phyloP scores from a whole-genome alignment of 2,888 invertebrate species.

The Smittia sp. region DNA sequence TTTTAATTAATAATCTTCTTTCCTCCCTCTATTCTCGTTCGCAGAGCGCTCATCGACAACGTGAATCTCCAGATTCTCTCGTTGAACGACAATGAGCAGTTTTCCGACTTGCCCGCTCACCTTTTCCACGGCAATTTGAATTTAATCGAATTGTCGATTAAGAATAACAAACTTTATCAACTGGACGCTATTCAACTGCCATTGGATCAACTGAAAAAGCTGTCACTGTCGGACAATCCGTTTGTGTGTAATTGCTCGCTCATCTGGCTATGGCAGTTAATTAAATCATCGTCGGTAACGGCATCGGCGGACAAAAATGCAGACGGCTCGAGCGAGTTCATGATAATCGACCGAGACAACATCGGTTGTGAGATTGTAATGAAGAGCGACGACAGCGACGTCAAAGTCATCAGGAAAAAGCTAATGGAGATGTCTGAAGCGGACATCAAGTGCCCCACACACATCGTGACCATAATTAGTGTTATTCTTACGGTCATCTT shows the following conservation, averaged over 20 bases:
- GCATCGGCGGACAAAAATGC: not conserved
- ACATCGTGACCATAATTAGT: slow-evolving; percentile 54
- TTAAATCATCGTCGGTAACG: slow-evolving; percentile 35
- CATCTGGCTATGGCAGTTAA: slow-evolving; percentile 72
- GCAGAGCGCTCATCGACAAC: slow-evolving; percentile 78
- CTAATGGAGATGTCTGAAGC: slow-evolving; percentile 51
- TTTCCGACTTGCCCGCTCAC: slow-evolving; percentile 72
- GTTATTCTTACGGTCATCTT: slow-evolving; percentile 52
- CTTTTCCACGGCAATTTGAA: slow-evolving; percentile 81
- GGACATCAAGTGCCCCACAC: slow-evolving; percentile 53
- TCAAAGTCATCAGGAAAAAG: slow-evolving; percentile 47
- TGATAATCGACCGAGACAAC: slow-evolving; percentile 50
- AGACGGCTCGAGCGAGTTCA: slow-evolving; percentile 46
- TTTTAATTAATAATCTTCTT: slow-evolving; percentile 24
- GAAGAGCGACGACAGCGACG: slow-evolving; percentile 48
- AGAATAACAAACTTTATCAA: slow-evolving; percentile 70
- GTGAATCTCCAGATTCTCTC: slow-evolving; percentile 75
- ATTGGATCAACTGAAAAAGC: slow-evolving; percentile 70
- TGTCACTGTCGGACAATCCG: slow-evolving; percentile 79
- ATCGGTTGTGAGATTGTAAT: slow-evolving; percentile 50
- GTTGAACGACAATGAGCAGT: slow-evolving; percentile 72
- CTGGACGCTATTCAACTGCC: slow-evolving; percentile 80
- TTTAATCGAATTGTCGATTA: slow-evolving; percentile 70
- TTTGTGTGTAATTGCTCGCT: slow-evolving; percentile 83
- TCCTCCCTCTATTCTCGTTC: not conserved